These are phyloP conservation scores for Lophotriccus pileatus DNA, from an alignment of 2,797 vertebrate genomes.

Conservation along the genomic window DNA sequence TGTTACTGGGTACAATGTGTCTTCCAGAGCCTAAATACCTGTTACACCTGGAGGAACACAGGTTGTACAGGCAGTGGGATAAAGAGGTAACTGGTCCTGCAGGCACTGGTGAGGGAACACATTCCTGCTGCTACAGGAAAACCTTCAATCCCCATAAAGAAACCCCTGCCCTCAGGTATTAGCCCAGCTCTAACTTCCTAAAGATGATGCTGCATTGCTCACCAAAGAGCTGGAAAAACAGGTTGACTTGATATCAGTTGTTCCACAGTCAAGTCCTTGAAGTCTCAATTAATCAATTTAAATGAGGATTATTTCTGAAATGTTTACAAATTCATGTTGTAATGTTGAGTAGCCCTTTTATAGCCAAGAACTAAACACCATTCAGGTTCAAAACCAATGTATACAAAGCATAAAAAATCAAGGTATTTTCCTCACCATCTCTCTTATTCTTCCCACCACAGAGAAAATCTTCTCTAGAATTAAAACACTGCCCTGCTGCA, in stretches of 20 bases:
- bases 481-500: accelerated
- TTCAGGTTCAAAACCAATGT: background rate
- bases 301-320: background rate
- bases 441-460: background rate
- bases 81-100: background rate
- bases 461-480: background rate
- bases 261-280: background rate
- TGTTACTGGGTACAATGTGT: accelerated
- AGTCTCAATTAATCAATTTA: background rate
- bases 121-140: background rate
- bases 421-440: background rate
- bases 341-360: background rate
- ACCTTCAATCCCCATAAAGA: background rate
- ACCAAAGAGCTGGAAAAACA: background rate
- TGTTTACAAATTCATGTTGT: accelerated
- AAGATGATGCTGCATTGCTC: background rate
- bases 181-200: background rate
- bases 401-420: background rate
- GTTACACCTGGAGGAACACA: background rate
- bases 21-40: background rate
- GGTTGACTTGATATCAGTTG: background rate
- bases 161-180: background rate
- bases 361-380: background rate
- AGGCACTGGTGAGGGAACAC: background rate
- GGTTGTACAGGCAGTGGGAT: background rate